These are phyloP conservation scores for Athripsodes cinereus DNA, from an alignment of 2,888 invertebrate genomes.

Conservation along the genomic window DNA sequence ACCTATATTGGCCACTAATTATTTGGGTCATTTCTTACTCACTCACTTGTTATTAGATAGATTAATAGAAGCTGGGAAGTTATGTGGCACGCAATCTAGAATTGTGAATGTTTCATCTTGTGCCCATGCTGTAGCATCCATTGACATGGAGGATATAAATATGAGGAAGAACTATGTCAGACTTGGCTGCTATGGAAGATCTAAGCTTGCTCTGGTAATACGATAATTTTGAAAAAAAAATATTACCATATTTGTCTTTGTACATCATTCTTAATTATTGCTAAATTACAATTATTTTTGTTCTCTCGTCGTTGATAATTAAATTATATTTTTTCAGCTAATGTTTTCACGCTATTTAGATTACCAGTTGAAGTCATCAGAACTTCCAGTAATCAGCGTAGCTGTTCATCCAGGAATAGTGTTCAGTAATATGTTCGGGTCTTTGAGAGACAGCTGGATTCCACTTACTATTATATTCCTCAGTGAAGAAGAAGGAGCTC, in stretches of 20 bases:
- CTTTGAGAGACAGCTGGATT: not conserved
- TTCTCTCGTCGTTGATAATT: too few species aligned
- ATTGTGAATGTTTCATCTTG: slow-evolving; percentile 85
- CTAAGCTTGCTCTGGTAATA: slow-evolving; percentile 80
- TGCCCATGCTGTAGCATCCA: slow-evolving; percentile 66
- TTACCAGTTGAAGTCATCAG: not conserved
- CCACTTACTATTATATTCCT: not conserved
- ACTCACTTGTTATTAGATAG: slow-evolving; percentile 74
- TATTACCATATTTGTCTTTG: too few species aligned
- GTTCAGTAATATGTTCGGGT: slow-evolving; percentile 2
- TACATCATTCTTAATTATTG: too few species aligned
- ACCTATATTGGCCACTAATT: slow-evolving; percentile 81
- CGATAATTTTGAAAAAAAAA: too few species aligned
- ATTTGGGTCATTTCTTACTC: slow-evolving; percentile 75
- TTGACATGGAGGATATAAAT: slow-evolving; percentile 74
- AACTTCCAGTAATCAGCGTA: not conserved
- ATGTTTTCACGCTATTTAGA: slow-evolving; percentile 13
- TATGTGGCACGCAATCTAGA: slow-evolving; percentile 50
- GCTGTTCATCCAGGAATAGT: slow-evolving; percentile 16
- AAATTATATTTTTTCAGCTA: too few species aligned
- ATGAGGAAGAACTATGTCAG: slow-evolving; percentile 55
- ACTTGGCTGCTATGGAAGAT: slow-evolving; percentile 70
- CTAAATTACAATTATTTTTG: too few species aligned
- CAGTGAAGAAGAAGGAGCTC: slow-evolving; percentile 2
- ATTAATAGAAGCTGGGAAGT: slow-evolving; percentile 57